These are phyloP conservation scores for Crotophaga sulcirostris DNA, from an alignment of 2,113 vertebrate genomes.

Conservation along the genomic window DNA sequence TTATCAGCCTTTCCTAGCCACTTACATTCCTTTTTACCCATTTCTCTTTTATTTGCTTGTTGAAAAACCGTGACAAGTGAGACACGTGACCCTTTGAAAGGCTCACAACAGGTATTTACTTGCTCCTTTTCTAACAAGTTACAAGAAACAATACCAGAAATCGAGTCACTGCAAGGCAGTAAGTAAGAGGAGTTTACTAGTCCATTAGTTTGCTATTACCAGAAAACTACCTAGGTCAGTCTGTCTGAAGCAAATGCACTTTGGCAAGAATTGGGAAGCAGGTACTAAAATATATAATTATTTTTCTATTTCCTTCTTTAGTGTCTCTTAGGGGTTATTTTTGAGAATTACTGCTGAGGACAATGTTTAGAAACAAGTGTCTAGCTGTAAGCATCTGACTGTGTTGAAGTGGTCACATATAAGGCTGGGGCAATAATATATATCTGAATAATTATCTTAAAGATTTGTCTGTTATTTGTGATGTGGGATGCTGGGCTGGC, in stretches of 20 bases:
- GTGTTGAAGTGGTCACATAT: neutral
- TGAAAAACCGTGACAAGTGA: neutral
- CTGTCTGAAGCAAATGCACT: neutral
- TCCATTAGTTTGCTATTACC: neutral
- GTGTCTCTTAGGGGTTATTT: neutral
- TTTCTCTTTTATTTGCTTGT: neutral
- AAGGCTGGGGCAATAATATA: neutral
- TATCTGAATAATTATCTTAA: neutral
- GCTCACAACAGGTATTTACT: neutral
- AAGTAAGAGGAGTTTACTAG: neutral
- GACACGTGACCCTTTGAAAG: neutral
- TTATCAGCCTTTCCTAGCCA: neutral
- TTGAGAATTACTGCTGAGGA: neutral
- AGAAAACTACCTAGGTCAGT: neutral
- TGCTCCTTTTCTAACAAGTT: neutral
- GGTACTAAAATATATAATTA: neutral
- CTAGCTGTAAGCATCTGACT: neutral
- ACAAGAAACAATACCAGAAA: neutral
- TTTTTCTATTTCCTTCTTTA: neutral
- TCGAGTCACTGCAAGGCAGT: neutral
- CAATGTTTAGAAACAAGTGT: neutral
- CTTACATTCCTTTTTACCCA: neutral
- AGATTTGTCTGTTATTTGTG: neutral
- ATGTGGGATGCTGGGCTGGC: neutral
- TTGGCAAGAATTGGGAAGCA: neutral